A percentile compares a stretch with the other conserved stretches of the same genome.
Evolutionary conservation across 2,797 vertebrate genomes (phyloP).

Genomic region (Sebastolobus alascanus): DNA sequence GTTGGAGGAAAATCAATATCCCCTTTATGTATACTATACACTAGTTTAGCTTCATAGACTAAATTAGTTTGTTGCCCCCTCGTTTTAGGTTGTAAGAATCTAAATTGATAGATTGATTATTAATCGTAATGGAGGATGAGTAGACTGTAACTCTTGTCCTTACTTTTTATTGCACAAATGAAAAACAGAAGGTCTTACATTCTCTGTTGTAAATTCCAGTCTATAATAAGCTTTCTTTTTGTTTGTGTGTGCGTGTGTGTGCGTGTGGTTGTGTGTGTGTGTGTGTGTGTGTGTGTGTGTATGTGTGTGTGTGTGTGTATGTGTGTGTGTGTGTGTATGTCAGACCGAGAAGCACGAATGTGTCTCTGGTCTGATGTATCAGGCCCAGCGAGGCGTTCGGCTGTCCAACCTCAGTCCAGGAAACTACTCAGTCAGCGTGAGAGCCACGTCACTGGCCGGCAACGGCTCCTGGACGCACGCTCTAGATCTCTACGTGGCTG

Average conservation of each 20-base stretch:
- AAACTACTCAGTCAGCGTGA: conserved; percentile 94
- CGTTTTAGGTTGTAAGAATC: neutral
- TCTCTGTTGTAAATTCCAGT: neutral
- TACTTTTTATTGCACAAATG: neutral
- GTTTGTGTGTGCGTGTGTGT: neutral
- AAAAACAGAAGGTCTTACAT: neutral
- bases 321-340: neutral
- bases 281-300: too few relatives aligned
- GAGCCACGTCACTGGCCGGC: conserved; percentile 94
- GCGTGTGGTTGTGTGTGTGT: too few relatives aligned
- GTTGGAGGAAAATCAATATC: neutral
- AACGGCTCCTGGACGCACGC: conserved; percentile 96
- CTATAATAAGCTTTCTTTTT: neutral
- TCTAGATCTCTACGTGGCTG: conserved; percentile 91
- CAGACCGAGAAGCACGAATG: conserved; percentile 93
- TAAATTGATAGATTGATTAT: neutral
- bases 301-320: too few relatives aligned
- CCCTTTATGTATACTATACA: neutral
- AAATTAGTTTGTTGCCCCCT: neutral
- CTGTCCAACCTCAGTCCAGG: conserved; percentile 92
- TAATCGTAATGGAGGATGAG: too few relatives aligned
- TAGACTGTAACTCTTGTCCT: neutral
- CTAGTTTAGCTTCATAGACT: neutral
- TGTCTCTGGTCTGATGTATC: conserved; percentile 92
- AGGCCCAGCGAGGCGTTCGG: conserved; percentile 86